Percentiles rank a stretch among this genome's conserved stretches.
phyloP scores from a whole-genome alignment of 2,888 invertebrate genomes.

The Ischnura elegans region DNA sequence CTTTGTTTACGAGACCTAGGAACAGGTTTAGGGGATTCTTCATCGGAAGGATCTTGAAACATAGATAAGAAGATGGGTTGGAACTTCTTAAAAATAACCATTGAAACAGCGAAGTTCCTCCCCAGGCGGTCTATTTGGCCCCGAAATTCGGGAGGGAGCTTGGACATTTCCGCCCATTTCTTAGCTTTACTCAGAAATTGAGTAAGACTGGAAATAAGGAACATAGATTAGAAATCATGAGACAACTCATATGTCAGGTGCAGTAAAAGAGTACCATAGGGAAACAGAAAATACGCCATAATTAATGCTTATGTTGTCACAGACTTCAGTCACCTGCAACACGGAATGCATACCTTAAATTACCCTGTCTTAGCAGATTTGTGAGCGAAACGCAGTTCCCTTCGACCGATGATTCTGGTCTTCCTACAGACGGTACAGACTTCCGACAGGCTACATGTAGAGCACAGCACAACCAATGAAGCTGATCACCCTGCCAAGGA shows the following conservation, averaged over 20 bases:
- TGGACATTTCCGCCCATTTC: constrained; percentile 97
- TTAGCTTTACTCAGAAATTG: constrained; percentile 97
- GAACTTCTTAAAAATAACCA: constrained; percentile 95
- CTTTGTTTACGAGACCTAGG: constrained; percentile 83
- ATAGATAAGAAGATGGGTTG: constrained; percentile 92
- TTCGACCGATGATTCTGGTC: constrained; percentile 85
- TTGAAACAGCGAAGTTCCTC: constrained; percentile 95
- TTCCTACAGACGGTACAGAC: constrained; percentile 89
- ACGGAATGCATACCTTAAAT: constrained; percentile 85
- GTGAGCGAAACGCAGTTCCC: constrained; percentile 96
- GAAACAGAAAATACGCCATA: too few relatives aligned
- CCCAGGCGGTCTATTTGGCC: constrained; percentile 91
- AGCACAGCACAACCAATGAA: constrained; percentile 97
- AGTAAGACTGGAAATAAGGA: constrained; percentile 86
- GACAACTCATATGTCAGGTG: background rate
- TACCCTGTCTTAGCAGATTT: constrained; percentile 91
- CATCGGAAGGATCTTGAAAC: constrained; percentile 86
- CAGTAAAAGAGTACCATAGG: too few relatives aligned
- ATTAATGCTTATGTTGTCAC: too few relatives aligned
- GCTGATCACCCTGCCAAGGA: constrained; percentile 88
- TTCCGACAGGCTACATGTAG: constrained; percentile 93
- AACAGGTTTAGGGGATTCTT: constrained; percentile 79
- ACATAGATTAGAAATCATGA: too few relatives aligned
- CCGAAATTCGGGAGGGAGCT: constrained; percentile 89
- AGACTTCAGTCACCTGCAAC: background rate